These are phyloP conservation scores for Morinoia aosen DNA, from an alignment of 2,888 invertebrate genomes.

Conservation along the genomic window DNA sequence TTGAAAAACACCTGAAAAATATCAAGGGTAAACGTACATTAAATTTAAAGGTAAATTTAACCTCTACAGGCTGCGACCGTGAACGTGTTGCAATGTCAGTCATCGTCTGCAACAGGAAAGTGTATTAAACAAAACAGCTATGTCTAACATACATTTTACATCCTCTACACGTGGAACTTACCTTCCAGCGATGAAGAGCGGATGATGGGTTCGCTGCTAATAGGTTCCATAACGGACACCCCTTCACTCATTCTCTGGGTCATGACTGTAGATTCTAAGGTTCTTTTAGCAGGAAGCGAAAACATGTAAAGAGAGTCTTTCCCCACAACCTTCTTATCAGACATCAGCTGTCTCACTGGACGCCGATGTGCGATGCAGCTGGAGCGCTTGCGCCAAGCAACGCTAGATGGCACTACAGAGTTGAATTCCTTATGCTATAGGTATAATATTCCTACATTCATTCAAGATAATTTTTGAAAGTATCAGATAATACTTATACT, in stretches of 20 bases:
- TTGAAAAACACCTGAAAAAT: background rate
- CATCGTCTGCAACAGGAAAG: conserved; percentile 12
- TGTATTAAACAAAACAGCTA: background rate
- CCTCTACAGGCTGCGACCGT: background rate
- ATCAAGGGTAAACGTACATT: background rate
- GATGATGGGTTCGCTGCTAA: background rate
- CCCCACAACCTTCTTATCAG: background rate
- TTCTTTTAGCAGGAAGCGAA: background rate
- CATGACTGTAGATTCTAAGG: background rate
- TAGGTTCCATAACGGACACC: background rate
- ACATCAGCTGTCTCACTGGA: background rate
- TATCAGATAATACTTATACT: background rate
- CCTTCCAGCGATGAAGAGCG: background rate
- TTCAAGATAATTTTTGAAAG: background rate
- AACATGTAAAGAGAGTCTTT: background rate
- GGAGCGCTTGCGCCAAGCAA: background rate
- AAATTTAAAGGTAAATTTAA: too few relatives aligned
- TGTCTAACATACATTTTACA: background rate
- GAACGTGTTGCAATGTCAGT: background rate
- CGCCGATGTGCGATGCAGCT: background rate
- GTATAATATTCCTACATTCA: background rate
- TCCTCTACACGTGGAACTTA: background rate
- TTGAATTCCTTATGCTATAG: background rate
- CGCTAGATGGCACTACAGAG: background rate
- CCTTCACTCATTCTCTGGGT: background rate